phyloP scores from a whole-genome alignment of 1,140 invertebrate genomes.

The Tribolium madens region DNA sequence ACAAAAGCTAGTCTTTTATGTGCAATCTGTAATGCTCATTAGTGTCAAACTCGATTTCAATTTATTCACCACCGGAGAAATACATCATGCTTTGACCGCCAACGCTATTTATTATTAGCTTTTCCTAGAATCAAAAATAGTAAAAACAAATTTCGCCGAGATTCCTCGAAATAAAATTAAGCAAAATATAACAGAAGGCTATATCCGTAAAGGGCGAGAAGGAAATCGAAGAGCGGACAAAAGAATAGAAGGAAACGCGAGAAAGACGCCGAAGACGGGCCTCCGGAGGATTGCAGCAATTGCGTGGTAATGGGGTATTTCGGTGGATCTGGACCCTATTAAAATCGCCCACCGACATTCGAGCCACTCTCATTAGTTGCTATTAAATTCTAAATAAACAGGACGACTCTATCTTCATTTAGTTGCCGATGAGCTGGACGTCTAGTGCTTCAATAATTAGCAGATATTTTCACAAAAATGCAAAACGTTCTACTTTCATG shows the following conservation, averaged over 20 bases:
- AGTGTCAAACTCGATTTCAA: constrained; percentile 39
- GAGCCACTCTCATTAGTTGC: constrained; percentile 41
- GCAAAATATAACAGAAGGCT: constrained; percentile 5
- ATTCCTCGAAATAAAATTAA: constrained; percentile 25
- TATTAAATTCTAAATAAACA: constrained; percentile 49
- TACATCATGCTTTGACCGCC: not conserved
- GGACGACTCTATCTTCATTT: constrained; percentile 39
- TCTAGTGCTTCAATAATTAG: not conserved
- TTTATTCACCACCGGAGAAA: constrained; percentile 15
- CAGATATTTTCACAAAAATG: constrained; percentile 9
- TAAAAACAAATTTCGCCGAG: constrained; percentile 23
- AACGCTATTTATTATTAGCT: constrained; percentile 4
- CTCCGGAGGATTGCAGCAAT: constrained; percentile 42
- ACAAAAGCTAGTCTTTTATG: constrained; percentile 42
- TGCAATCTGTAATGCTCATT: constrained; percentile 41
- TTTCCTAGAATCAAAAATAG: not conserved
- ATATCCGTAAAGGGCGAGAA: constrained; percentile 13
- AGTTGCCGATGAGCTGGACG: not conserved
- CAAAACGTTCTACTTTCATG: not conserved
- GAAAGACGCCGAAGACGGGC: constrained; percentile 33
- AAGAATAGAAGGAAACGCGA: constrained; percentile 15
- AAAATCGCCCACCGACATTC: constrained; percentile 42
- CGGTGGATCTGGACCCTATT: constrained; percentile 45
- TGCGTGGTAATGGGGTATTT: constrained; percentile 48
- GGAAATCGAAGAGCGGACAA: constrained; percentile 26